These are phyloP conservation scores for Oscheius myriophilus DNA, from an alignment of 2,888 invertebrate species.

Conservation along the genomic window DNA sequence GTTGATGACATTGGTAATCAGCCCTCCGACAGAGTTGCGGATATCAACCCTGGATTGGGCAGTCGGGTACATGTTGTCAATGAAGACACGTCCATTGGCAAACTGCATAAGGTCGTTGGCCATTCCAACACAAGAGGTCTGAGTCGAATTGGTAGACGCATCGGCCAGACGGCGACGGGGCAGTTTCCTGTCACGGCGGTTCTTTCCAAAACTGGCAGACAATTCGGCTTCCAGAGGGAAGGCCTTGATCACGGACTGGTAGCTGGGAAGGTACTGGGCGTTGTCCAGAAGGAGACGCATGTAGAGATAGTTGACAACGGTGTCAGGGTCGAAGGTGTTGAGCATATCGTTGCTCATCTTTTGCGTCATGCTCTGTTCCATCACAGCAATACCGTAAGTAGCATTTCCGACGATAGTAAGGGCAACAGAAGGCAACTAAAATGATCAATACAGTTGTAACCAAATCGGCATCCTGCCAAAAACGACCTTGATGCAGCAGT, in stretches of 20 bases:
- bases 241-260: constrained; percentile 12
- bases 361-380: constrained; percentile 23
- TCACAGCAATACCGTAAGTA: constrained; percentile 18
- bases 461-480: too few relatives aligned
- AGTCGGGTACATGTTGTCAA: constrained; percentile 61
- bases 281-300: constrained; percentile 48
- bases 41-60: constrained; percentile 34
- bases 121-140: constrained; percentile 18
- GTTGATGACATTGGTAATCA: constrained; percentile 52
- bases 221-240: constrained; percentile 1
- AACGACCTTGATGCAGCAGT: too few relatives aligned
- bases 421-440: constrained; percentile 28
- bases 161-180: constrained; percentile 11
- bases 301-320: constrained; percentile 50
- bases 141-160: constrained; percentile 5
- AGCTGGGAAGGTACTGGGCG: constrained; percentile 44
- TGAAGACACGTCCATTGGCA: constrained; percentile 62
- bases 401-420: constrained; percentile 21
- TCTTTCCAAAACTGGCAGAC: constrained; percentile 1
- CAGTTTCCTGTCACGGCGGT: neutral
- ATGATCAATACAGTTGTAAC: neutral
- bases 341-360: constrained; percentile 26
- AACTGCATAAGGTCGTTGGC: constrained; percentile 52
- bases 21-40: constrained; percentile 39
- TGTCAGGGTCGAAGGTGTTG: constrained; percentile 14